These are phyloP conservation scores for Oreochromis tanganicae DNA, from an alignment of 2,113 vertebrate genomes.

Conservation along the genomic window DNA sequence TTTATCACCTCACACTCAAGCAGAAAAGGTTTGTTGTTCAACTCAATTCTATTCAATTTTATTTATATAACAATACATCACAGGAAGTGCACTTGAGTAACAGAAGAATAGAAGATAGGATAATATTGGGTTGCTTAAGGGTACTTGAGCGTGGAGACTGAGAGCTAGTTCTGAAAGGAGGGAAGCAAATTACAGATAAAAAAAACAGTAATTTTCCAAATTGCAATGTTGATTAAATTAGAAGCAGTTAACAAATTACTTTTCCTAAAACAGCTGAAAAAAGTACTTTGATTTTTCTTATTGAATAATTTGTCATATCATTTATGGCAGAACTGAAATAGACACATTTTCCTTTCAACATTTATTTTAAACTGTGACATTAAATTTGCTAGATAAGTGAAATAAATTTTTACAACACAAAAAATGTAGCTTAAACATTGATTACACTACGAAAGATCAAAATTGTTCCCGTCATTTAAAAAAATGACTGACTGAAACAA, in stretches of 20 bases:
- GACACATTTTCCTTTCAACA: neutral
- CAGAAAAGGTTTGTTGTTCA: neutral
- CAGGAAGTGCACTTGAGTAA: neutral
- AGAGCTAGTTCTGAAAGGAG: neutral
- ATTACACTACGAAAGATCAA: neutral
- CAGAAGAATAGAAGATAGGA: neutral
- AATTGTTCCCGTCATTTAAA: neutral
- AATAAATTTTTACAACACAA: neutral
- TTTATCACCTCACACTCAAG: neutral
- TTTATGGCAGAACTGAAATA: neutral
- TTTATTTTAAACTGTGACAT: neutral
- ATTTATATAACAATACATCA: neutral
- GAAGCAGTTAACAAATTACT: neutral
- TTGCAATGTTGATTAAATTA: neutral
- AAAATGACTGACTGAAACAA: neutral
- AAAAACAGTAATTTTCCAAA: neutral
- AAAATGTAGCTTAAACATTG: neutral
- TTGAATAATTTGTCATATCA: neutral
- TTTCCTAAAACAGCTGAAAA: neutral
- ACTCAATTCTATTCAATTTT: neutral
- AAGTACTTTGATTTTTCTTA: neutral
- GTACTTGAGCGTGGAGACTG: neutral
- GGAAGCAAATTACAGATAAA: neutral
- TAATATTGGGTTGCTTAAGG: neutral
- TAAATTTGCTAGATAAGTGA: neutral